Conservation (phyloP, 2,113 vertebrate genomes). For the Jaculus jaculus region DNA sequence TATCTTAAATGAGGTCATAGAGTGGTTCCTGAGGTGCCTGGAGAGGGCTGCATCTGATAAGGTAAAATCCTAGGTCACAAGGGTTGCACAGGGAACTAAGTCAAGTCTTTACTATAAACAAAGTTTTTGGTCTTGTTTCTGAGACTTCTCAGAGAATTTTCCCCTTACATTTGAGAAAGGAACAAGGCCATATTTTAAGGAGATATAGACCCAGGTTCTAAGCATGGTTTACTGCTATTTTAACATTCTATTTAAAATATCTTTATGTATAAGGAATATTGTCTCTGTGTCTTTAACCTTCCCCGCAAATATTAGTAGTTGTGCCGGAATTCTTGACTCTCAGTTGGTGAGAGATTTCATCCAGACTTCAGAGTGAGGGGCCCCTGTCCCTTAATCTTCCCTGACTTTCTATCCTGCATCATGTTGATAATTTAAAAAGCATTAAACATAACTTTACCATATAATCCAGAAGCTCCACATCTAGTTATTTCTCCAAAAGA, state of each 20-base stretch:
- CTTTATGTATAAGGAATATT: background rate
- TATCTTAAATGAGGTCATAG: background rate
- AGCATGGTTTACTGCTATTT: background rate
- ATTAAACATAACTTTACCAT: background rate
- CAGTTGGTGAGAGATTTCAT: background rate
- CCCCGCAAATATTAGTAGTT: background rate
- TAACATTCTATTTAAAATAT: background rate
- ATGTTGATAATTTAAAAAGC: background rate
- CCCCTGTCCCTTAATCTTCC: background rate
- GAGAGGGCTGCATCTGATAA: background rate
- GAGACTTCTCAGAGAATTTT: background rate
- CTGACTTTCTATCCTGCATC: background rate
- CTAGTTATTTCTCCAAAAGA: background rate
- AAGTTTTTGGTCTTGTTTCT: background rate
- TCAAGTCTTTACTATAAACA: background rate
- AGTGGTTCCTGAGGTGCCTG: background rate
- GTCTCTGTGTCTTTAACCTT: background rate
- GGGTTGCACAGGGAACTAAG: background rate
- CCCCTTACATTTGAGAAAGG: background rate
- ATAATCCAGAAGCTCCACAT: background rate
- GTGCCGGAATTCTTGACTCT: background rate
- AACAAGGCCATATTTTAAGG: background rate
- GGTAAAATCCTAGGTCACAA: background rate
- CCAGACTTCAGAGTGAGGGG: background rate
- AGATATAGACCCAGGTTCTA: background rate